These are phyloP conservation scores for Deroplatys truncata DNA, from an alignment of 2,888 invertebrate species.

Conservation along the genomic window DNA sequence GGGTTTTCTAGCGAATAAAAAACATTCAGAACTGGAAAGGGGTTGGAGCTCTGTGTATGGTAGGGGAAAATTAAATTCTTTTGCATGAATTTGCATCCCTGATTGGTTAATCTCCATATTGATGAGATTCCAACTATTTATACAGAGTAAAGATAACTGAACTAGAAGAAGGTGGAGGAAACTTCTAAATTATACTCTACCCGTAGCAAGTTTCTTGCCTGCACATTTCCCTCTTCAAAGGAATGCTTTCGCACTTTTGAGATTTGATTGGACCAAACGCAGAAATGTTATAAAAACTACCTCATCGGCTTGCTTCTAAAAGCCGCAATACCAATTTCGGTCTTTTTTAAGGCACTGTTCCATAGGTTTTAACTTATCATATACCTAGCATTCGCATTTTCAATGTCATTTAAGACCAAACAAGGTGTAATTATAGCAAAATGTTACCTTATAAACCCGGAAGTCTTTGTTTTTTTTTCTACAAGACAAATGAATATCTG, in stretches of 20 bases:
- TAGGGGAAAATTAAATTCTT: conserved; percentile 38
- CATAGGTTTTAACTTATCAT: too few species aligned
- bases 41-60: conserved; percentile 8
- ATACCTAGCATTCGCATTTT: too few species aligned
- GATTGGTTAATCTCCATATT: conserved; percentile 40
- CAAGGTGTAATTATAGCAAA: too few species aligned
- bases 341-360: too few species aligned
- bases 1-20: conserved; percentile 1
- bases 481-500: too few species aligned
- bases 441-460: too few species aligned
- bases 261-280: background rate
- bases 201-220: background rate
- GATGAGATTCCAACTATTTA: conserved; percentile 33
- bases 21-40: conserved; percentile 18
- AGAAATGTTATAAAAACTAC: background rate
- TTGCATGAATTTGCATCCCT: conserved; percentile 40
- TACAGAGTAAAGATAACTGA: conserved; percentile 16
- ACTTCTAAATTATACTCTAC: background rate
- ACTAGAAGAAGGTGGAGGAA: background rate
- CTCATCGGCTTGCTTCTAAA: too few species aligned
- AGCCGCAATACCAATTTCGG: too few species aligned
- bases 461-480: too few species aligned
- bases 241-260: background rate
- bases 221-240: background rate
- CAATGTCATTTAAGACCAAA: too few species aligned